phyloP scores from a whole-genome alignment of 2,888 invertebrate genomes.

The Nomada ruficornis region DNA sequence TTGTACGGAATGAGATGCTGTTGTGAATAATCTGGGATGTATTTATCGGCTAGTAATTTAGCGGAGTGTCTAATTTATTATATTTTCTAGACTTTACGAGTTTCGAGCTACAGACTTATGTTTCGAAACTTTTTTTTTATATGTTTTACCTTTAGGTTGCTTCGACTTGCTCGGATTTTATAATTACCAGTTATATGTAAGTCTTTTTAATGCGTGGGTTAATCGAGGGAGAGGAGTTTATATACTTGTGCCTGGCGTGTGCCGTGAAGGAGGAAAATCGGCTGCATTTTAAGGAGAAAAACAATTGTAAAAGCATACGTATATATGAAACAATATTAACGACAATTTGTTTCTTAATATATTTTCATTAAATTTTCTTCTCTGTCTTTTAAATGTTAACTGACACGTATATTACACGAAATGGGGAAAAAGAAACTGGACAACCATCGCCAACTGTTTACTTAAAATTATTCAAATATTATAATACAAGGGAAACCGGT shows the following conservation, averaged over 20 bases:
- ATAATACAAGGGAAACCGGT: neutral
- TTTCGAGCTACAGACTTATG: constrained; percentile 20
- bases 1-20: constrained; percentile 16
- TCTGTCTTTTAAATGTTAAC: constrained; percentile 16
- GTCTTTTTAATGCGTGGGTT: constrained; percentile 32
- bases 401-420: neutral
- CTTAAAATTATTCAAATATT: neutral
- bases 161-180: constrained; percentile 29
- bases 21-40: constrained; percentile 16
- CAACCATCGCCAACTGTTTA: constrained; percentile 3
- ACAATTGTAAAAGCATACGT: constrained; percentile 18
- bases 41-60: constrained; percentile 36
- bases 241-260: constrained; percentile 47
- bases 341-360: constrained; percentile 24
- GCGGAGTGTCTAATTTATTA: constrained; percentile 38
- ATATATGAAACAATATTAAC: constrained; percentile 25
- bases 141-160: constrained; percentile 29
- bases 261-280: constrained; percentile 57
- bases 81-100: constrained; percentile 27
- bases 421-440: constrained; percentile 11
- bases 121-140: constrained; percentile 31
- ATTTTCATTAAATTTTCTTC: constrained; percentile 36
- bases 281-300: constrained; percentile 36
- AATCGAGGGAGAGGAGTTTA: constrained; percentile 17
- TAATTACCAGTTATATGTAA: constrained; percentile 16